These are phyloP conservation scores for Rattus norvegicus DNA, from an alignment of 2,113 vertebrate genomes.

Conservation along the genomic window DNA sequence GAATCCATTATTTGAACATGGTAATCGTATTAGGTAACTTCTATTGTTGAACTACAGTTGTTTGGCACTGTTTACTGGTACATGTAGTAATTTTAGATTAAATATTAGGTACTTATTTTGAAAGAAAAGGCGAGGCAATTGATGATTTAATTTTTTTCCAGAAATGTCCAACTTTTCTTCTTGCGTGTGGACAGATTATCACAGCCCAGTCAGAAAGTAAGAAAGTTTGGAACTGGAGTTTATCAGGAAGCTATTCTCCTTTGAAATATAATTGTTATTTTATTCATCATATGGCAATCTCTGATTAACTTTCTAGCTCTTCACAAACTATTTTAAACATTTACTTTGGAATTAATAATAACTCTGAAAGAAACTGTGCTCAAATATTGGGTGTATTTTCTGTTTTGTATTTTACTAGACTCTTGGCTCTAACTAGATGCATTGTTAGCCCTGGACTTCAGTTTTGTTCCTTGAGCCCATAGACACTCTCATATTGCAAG, in stretches of 20 bases:
- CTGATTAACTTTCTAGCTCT: background rate
- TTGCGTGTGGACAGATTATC: background rate
- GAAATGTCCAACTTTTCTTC: constrained; percentile 31
- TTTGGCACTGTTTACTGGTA: background rate
- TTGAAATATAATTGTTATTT: constrained; percentile 47
- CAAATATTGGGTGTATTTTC: background rate
- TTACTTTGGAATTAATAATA: background rate
- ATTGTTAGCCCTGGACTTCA: background rate
- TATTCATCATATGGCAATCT: background rate
- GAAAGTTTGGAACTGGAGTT: background rate
- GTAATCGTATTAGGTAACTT: background rate
- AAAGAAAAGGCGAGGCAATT: background rate
- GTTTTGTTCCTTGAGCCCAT: background rate
- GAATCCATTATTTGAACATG: background rate
- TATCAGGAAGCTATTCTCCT: background rate
- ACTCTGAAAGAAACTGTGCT: background rate
- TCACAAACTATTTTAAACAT: constrained; percentile 46
- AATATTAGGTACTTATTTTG: constrained; percentile 5
- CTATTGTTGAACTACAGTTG: background rate
- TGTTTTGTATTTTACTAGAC: background rate
- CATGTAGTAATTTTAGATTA: background rate
- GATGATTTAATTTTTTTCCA: constrained; percentile 10
- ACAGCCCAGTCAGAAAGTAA: background rate
- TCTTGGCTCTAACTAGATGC: background rate
- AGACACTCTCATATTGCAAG: background rate